Percentiles rank a stretch among this genome's conserved stretches.
These are phyloP conservation scores for Sepiola atlantica DNA, from an alignment of 2,888 invertebrate species.

Conservation along the genomic window DNA sequence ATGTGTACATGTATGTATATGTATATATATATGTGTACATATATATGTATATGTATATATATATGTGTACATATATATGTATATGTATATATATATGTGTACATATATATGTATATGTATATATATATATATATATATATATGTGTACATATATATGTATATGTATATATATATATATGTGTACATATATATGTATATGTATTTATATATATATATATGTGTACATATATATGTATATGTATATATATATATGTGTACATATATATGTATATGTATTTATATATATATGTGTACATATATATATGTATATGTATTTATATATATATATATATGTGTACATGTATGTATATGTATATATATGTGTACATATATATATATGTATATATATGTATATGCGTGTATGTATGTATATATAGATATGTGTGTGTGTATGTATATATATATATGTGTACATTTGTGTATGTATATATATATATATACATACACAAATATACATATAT, in stretches of 20 bases:
- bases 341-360: background rate
- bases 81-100: background rate
- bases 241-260: background rate
- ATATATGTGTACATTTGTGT: background rate
- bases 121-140: background rate
- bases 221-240: background rate
- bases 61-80: background rate
- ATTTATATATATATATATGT: background rate
- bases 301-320: background rate
- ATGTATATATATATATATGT: background rate
- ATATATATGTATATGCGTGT: background rate
- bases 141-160: background rate
- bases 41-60: background rate
- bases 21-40: too few species aligned
- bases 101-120: background rate
- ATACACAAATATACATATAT: too few species aligned
- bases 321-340: background rate
- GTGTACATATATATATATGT: background rate
- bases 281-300: background rate
- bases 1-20: background rate
- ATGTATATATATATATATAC: background rate
- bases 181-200: background rate
- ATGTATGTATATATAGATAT: background rate
- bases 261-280: background rate
- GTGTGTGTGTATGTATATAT: background rate